phyloP scores from a whole-genome alignment of 1,140 invertebrate species.

The Himalopsyche phryganea region DNA sequence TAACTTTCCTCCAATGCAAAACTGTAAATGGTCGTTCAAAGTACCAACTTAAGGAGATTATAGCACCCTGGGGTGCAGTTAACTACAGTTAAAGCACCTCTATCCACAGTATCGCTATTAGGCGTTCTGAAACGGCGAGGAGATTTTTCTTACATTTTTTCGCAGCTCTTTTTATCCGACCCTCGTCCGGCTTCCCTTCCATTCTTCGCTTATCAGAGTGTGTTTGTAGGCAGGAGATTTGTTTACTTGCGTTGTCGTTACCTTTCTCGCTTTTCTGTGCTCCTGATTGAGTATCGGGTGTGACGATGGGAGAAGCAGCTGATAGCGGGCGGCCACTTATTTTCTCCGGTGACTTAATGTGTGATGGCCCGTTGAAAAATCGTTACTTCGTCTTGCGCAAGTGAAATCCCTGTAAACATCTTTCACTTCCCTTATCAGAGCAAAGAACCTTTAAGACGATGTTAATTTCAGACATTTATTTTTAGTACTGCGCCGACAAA shows the following conservation, averaged over 20 bases:
- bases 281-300: conserved; percentile 8
- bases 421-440: too few species aligned
- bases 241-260: conserved; percentile 7
- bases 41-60: conserved; percentile 3
- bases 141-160: conserved; percentile 9
- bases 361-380: conserved; percentile 9
- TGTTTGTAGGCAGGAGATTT: conserved; percentile 8
- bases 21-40: conserved; percentile 4
- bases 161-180: neutral
- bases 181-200: neutral
- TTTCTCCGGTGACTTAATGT: conserved; percentile 4
- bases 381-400: neutral
- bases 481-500: too few species aligned
- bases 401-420: too few species aligned
- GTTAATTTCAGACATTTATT: too few species aligned
- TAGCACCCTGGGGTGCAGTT: conserved; percentile 6
- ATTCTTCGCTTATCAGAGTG: conserved; percentile 4
- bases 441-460: too few species aligned
- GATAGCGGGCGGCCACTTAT: neutral
- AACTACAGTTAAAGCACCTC: conserved; percentile 1
- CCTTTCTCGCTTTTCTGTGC: conserved; percentile 5
- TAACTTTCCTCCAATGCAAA: conserved; percentile 1
- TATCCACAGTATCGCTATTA: conserved; percentile 7
- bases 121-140: neutral
- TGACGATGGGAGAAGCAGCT: neutral